These are phyloP conservation scores for Ectemnius continuus DNA, from an alignment of 2,888 invertebrate species.

Conservation along the genomic window DNA sequence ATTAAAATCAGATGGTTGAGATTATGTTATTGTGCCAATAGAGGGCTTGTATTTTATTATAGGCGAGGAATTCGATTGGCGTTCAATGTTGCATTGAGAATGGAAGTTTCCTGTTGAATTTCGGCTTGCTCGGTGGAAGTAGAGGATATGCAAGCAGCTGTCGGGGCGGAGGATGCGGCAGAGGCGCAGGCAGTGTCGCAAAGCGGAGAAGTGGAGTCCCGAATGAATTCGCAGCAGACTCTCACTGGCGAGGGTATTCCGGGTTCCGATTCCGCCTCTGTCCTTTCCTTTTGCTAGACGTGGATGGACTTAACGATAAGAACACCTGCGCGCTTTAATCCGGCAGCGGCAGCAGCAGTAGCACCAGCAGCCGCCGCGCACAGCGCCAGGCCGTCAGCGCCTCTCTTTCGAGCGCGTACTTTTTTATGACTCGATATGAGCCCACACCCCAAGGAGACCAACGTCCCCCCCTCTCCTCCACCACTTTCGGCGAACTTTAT, in stretches of 20 bases:
- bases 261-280: slow-evolving; percentile 17
- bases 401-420: neutral
- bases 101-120: no score
- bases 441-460: neutral
- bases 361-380: neutral
- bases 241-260: slow-evolving; percentile 27
- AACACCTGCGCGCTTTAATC: slow-evolving; percentile 17
- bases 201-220: slow-evolving; percentile 4
- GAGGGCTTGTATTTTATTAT: no score
- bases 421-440: neutral
- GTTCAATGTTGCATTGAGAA: no score
- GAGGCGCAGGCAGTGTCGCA: no score
- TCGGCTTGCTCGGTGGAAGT: no score
- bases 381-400: neutral
- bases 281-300: slow-evolving; percentile 15
- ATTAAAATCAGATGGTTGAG: no score
- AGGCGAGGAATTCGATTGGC: no score
- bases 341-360: neutral
- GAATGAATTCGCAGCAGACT: slow-evolving; percentile 51
- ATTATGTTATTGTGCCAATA: no score
- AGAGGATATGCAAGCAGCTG: no score
- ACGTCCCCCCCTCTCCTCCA: no score
- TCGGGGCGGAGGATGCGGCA: no score
- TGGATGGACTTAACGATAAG: slow-evolving; percentile 27
- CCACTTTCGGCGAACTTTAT: no score